Evolutionary conservation across 1,140 invertebrate genomes (phyloP).

Genomic region (Cecropterus lyciades): DNA sequence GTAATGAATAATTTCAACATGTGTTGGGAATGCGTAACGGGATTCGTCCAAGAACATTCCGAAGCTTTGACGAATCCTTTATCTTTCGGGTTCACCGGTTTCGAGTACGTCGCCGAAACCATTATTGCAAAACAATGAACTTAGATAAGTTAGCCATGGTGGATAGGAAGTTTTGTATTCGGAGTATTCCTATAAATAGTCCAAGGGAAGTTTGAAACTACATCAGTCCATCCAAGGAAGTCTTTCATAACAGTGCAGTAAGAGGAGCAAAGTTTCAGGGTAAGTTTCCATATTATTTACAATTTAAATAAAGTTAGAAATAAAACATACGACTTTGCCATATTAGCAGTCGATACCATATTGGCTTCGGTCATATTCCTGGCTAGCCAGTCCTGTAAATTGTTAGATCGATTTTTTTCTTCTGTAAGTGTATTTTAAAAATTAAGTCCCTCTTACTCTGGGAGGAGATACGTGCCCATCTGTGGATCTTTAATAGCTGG

Average conservation of each 20-base stretch:
- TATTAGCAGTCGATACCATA: no score
- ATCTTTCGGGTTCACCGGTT: constrained; percentile 45
- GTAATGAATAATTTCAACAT: no score
- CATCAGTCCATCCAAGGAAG: constrained; percentile 51
- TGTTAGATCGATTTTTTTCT: no score
- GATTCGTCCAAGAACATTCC: constrained; percentile 47
- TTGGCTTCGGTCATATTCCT: no score
- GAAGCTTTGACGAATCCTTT: constrained; percentile 62
- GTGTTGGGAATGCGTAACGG: no score
- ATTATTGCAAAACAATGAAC: constrained; percentile 65
- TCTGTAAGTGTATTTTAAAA: no score
- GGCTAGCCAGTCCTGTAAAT: no score
- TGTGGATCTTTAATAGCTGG: no score
- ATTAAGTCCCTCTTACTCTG: no score
- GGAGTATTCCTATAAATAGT: constrained; percentile 54
- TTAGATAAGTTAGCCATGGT: constrained; percentile 47
- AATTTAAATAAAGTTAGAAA: background rate
- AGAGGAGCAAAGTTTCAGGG: constrained; percentile 34
- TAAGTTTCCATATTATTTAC: constrained; percentile 41
- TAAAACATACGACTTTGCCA: no score
- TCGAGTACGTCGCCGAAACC: constrained; percentile 36
- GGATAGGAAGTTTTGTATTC: constrained; percentile 5
- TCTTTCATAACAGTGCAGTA: constrained; percentile 32
- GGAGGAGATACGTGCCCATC: no score
- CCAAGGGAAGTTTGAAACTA: constrained; percentile 29